Conservation (phyloP, 1,140 invertebrate species). For the Parapsyche elsis region DNA sequence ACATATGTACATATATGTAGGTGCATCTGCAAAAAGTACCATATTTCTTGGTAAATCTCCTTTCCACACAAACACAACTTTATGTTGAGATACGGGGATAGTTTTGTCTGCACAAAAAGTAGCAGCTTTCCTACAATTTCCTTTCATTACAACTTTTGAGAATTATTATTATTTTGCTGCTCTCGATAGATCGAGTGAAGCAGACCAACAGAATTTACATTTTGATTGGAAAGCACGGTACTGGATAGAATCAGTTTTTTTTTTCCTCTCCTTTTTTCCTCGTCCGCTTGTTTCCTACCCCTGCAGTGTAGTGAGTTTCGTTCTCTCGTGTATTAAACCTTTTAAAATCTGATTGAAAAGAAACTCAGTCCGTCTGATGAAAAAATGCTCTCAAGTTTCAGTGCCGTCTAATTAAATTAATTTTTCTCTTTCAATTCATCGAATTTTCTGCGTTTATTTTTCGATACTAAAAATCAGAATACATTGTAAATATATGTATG, state of each 20-base stretch:
- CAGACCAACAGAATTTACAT: constrained; percentile 10
- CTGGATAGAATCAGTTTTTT: background rate
- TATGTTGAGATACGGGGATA: background rate
- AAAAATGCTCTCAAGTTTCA: too few species aligned
- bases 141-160: background rate
- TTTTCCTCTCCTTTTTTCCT: background rate
- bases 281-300: background rate
- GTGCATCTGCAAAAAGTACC: background rate
- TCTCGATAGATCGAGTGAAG: background rate
- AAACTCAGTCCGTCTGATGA: background rate
- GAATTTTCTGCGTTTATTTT: too few species aligned
- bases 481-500: background rate
- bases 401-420: too few species aligned
- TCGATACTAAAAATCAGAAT: too few species aligned
- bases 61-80: background rate
- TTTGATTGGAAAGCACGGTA: constrained; percentile 13
- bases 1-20: too few species aligned
- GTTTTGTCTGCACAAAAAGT: constrained; percentile 1
- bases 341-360: background rate
- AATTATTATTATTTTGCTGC: background rate
- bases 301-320: background rate
- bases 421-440: too few species aligned
- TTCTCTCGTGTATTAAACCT: background rate
- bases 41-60: too few species aligned
- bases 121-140: background rate